Evolutionary conservation across 2,888 invertebrate genomes (phyloP), one percentile per base, ranked within the genome.

Genomic region (Exephanes ischioxanthus): DNA sequence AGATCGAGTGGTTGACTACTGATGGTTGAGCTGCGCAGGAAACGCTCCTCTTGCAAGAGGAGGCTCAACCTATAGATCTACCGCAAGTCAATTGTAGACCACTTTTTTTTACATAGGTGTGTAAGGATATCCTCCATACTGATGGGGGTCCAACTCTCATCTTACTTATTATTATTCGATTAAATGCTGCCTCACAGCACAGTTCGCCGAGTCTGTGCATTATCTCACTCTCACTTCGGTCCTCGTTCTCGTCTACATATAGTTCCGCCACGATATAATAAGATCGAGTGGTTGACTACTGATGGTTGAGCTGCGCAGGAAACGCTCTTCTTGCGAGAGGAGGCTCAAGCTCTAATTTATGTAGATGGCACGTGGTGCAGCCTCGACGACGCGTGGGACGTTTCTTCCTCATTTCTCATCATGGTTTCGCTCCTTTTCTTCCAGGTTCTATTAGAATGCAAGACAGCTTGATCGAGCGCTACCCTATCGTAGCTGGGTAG

Each of bases 381-480:
- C 45, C 48, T 71, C 66, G 51, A 63, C 61, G 73, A 33, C 30
- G 61, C 33, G 14, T 26, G 26, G 77, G 53, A 68, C 16, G 19
- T 6, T 45, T 37, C 9, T 78, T 79, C 45, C 55, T 73, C 26
- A 70, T 51, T 55, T 63, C 61, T 68, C 51, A 78, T 51, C 33
- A n/a, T 71, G 30, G 37, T 77, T 84, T 72, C 53, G 30, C 55
- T 83, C 51, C 70, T 53, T 80, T 68, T 73, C 77, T 55, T 67
- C 78, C 70, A 61, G 55, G 71, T 70, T 85, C 68, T 87, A 90
- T 91, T 90, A 89, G 89, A 89, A 90, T 87, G 89, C 89, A 85
- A 77, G 90, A 91, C 90, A 91, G 89, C 70, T 89, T 91, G 90
- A 91, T 91, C 88, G 90, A 91, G 87, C 76, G 83, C 76, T 81